Conservation (phyloP, 2,113 vertebrate species). For the Rallus limicola region DNA sequence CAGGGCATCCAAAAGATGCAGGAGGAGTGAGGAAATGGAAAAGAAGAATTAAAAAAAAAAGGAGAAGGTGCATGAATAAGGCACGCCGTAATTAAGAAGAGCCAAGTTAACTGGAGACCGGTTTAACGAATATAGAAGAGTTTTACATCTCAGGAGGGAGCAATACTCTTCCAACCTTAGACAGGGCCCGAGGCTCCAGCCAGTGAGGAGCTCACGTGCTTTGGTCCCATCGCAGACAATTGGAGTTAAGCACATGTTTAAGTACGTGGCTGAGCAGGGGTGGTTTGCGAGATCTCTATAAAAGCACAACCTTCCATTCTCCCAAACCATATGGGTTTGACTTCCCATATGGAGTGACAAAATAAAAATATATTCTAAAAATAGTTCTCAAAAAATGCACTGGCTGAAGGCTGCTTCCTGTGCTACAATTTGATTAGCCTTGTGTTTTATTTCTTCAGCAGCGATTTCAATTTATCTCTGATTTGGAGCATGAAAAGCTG, state of each 20-base stretch:
- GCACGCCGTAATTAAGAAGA: background rate
- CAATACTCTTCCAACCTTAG: background rate
- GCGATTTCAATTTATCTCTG: conserved; percentile 15
- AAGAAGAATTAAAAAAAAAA: background rate
- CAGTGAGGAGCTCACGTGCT: background rate
- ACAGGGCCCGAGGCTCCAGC: background rate
- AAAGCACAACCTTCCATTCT: conserved; percentile 41
- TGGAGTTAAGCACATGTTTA: background rate
- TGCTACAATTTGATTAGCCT: conserved; percentile 32
- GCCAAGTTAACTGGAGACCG: background rate
- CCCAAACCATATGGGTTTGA: conserved; percentile 52
- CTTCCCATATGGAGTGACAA: conserved; percentile 62
- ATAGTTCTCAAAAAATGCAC: conserved; percentile 28
- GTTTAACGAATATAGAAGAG: background rate
- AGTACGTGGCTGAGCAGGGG: background rate
- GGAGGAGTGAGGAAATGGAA: background rate
- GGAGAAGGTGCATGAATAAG: background rate
- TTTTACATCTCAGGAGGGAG: conserved; percentile 37
- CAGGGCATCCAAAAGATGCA: accelerated
- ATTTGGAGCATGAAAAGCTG: conserved; percentile 48
- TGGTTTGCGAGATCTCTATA: background rate
- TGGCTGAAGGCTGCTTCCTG: conserved; percentile 51
- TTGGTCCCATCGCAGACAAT: background rate
- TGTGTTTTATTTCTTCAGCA: conserved; percentile 36
- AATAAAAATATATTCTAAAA: conserved; percentile 59